Base-by-base conservation (phyloP, 37 sponge, comb jelly and placozoan species). In the Mnemiopsis leidyi region DNA sequence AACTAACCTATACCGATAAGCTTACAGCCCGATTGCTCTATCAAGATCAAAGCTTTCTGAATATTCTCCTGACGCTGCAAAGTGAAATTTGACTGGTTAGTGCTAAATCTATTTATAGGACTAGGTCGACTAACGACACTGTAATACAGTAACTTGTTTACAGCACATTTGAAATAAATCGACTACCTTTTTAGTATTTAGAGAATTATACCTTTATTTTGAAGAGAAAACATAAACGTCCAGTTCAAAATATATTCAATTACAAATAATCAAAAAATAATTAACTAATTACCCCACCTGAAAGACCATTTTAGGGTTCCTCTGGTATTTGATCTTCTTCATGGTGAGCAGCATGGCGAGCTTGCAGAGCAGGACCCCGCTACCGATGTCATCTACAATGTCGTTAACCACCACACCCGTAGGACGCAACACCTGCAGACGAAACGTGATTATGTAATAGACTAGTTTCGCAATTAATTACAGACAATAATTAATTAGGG, bases 21-120 rank as follows among this genome's bases (percentile, higher is more conserved):
- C 48, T 85, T 85, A 26, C 90, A 85, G 0, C 90, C 90, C 24
- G 90, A 85, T 29, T 85, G 90, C 90, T 85, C 90, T 37, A 85
- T 35, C 2, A 85, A 61, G 61, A 39, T 85, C 1, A 85, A 37
- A 18, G 90, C 32, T 39, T 85, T 85, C 90, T 85, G 90, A 13
- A 85, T 85, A 37, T 85, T 85, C 16, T 85, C 90, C 24, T 85
- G 90, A 9, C 90, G 40, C 90, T 85, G 90, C 13, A 85, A 85
- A 18, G 13, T n/a, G n/a, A n/a, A n/a, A n/a, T n/a, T n/a, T n/a
- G n/a, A n/a, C n/a, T n/a, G n/a, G n/a, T n/a, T n/a, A n/a, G n/a
- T n/a, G n/a, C n/a, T n/a, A n/a, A n/a, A n/a, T n/a, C n/a, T n/a
- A n/a, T n/a, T n/a, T n/a, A n/a, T n/a, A n/a, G n/a, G n/a, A n/a